Conservation (phyloP, 1,140 invertebrate genomes). For the Limonius californicus region DNA sequence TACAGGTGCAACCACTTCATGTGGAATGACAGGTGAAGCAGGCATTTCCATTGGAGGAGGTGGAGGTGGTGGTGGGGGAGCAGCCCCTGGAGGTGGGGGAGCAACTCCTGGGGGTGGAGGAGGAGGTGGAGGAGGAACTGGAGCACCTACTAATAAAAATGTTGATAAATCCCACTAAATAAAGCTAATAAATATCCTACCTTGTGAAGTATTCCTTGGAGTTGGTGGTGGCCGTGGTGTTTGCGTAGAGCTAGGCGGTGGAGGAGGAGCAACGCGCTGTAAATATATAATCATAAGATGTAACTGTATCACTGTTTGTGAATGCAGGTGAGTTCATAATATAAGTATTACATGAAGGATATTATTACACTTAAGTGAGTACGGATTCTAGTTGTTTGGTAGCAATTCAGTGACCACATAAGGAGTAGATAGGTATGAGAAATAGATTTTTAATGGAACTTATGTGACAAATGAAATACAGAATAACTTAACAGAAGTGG, state of each 20-base stretch:
- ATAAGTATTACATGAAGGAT: background rate
- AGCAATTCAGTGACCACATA: no score
- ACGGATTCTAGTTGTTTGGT: no score
- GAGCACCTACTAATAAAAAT: background rate
- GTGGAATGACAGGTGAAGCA: slow-evolving; percentile 31
- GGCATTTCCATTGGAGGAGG: slow-evolving; percentile 37
- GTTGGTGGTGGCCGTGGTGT: slow-evolving; percentile 33
- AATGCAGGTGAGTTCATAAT: no score
- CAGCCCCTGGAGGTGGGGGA: slow-evolving; percentile 44
- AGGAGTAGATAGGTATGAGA: no score
- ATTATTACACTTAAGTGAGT: background rate
- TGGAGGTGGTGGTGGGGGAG: slow-evolving; percentile 35
- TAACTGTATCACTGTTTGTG: no score
- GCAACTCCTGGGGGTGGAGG: slow-evolving; percentile 41
- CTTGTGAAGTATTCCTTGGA: slow-evolving; percentile 7
- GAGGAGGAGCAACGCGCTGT: slow-evolving; percentile 48
- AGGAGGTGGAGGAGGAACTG: background rate
- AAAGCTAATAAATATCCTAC: background rate
- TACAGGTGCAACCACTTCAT: slow-evolving; percentile 29
- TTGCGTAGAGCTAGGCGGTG: slow-evolving; percentile 46
- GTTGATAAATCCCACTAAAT: background rate
- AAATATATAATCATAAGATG: no score
- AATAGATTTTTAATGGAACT: no score
- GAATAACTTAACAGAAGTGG: no score
- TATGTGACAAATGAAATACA: no score